Evolutionary conservation across 2,888 invertebrate genomes (phyloP).

Genomic region (Eutolmus rufibarbis): DNA sequence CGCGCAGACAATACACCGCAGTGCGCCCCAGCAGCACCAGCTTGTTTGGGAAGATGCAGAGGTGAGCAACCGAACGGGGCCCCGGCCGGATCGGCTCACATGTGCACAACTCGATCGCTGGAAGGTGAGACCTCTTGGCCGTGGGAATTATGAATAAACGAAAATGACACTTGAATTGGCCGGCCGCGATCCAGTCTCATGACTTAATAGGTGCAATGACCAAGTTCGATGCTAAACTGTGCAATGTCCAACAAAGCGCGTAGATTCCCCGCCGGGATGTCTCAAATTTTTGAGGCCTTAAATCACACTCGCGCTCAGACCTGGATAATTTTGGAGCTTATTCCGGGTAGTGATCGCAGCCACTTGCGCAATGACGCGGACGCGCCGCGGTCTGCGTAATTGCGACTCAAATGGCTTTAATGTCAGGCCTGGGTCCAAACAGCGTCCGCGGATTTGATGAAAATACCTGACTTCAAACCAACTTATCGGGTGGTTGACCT

Average conservation of each 20-base stretch:
- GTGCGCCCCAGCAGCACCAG: background rate
- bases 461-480: background rate
- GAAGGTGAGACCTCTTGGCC: slow-evolving; percentile 16
- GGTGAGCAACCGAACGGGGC: slow-evolving; percentile 25
- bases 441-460: background rate
- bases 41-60: slow-evolving; percentile 4
- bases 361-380: background rate
- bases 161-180: background rate
- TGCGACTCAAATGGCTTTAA: background rate
- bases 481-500: background rate
- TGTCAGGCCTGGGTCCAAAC: background rate
- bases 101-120: background rate
- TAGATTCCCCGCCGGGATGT: background rate
- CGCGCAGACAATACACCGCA: background rate
- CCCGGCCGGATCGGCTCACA: background rate
- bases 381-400: background rate
- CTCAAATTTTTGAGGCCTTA: background rate
- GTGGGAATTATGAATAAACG: slow-evolving; percentile 18
- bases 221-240: background rate
- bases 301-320: background rate
- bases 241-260: background rate
- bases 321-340: background rate
- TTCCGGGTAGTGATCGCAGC: background rate
- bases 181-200: background rate
- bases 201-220: background rate